Evolutionary conservation across 2,113 vertebrate species (phyloP).

Genomic region (Podocnemis expansa): DNA sequence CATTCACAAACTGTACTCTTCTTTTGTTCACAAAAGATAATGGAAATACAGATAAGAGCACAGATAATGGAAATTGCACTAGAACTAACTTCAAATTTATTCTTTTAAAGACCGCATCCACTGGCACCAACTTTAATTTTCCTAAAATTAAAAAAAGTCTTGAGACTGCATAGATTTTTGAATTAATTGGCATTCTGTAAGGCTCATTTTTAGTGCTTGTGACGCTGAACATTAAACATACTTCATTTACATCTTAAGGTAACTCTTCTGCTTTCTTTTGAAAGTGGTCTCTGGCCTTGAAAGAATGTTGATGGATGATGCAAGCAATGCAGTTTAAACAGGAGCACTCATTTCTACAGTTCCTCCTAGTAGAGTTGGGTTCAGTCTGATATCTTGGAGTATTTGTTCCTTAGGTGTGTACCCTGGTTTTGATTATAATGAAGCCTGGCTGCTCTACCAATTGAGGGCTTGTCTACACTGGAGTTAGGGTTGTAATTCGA

Average conservation of each 20-base stretch:
- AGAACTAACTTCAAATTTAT: conserved; percentile 26
- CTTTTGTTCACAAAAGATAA: background rate
- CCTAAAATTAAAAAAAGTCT: background rate
- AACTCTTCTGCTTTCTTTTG: background rate
- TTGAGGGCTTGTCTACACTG: background rate
- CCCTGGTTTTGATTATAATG: background rate
- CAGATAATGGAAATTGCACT: conserved; percentile 7
- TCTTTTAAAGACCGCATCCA: conserved; percentile 12
- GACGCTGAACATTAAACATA: background rate
- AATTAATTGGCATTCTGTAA: background rate
- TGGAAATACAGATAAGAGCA: conserved; percentile 23
- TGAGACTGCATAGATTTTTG: background rate
- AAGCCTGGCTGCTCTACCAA: background rate
- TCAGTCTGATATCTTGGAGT: background rate
- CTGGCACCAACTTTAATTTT: background rate
- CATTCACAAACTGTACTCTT: conserved; percentile 10
- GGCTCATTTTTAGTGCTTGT: background rate
- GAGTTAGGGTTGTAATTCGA: too few relatives aligned
- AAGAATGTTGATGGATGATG: background rate
- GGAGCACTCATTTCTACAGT: background rate
- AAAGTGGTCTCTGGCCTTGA: background rate
- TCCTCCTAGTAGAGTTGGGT: background rate
- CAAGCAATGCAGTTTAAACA: background rate
- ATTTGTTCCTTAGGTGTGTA: background rate
- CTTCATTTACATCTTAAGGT: background rate